Conservation (phyloP, 2,797 vertebrate species). For the Uromys caudimaculatus region DNA sequence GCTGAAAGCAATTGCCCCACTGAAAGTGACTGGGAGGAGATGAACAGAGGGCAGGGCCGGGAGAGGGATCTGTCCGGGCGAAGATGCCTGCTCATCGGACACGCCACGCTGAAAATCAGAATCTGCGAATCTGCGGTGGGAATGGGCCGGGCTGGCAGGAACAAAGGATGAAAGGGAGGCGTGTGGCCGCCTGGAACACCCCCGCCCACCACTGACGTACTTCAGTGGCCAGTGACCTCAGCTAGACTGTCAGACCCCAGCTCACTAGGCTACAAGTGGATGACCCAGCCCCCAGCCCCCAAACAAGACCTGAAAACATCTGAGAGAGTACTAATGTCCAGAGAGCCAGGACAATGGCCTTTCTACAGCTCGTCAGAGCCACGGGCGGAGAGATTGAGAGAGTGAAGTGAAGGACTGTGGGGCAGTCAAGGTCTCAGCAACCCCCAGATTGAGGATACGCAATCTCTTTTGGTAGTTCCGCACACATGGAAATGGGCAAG, state of each 20-base stretch:
- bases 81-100: slow-evolving; percentile 81
- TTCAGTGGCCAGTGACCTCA: slow-evolving; percentile 70
- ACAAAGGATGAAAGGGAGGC: slow-evolving; percentile 81
- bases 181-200: slow-evolving; percentile 43
- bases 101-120: slow-evolving; percentile 81
- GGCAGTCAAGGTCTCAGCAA: accelerated
- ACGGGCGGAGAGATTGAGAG: neutral
- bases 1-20: neutral
- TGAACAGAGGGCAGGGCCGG: slow-evolving; percentile 76
- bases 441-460: neutral
- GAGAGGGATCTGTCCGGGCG: slow-evolving; percentile 81
- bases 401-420: neutral
- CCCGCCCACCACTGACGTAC: slow-evolving; percentile 75
- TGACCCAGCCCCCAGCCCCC: neutral
- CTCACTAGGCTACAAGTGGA: neutral
- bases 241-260: slow-evolving; percentile 26
- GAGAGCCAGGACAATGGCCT: neutral
- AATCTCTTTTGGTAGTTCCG: neutral
- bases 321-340: neutral
- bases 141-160: slow-evolving; percentile 77
- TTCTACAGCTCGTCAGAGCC: neutral
- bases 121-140: slow-evolving; percentile 73
- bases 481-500: neutral
- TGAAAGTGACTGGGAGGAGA: slow-evolving; percentile 59
- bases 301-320: slow-evolving; percentile 5